These are phyloP conservation scores for Melanchra persicariae DNA, from an alignment of 2,888 invertebrate genomes.

Conservation along the genomic window DNA sequence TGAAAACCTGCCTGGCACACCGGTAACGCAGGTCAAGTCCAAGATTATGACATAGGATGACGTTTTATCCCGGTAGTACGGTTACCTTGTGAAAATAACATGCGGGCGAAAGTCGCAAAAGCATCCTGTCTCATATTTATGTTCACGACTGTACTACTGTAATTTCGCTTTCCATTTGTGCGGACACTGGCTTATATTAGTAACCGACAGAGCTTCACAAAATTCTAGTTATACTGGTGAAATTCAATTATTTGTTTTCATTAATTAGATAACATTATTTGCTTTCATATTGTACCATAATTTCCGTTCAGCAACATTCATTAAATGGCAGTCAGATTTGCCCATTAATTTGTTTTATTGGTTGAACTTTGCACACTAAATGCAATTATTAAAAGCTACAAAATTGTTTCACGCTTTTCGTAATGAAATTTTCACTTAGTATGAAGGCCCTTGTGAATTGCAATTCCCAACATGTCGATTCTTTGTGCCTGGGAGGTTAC, in stretches of 20 bases:
- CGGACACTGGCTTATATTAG: slow-evolving; percentile 47
- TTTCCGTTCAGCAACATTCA: slow-evolving; percentile 5
- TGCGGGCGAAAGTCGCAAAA: neutral
- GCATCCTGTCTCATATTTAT: neutral
- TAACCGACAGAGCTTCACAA: slow-evolving; percentile 34
- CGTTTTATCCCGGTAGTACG: neutral
- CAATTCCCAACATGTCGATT: neutral
- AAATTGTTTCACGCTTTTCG: neutral
- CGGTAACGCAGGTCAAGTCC: too few relatives aligned
- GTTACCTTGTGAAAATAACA: neutral
- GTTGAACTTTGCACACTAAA: neutral
- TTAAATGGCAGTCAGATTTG: slow-evolving; percentile 9
- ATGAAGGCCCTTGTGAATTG: neutral
- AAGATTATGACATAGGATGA: neutral
- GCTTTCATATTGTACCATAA: slow-evolving; percentile 44
- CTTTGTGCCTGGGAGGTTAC: neutral
- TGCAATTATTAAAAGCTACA: neutral
- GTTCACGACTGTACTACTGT: slow-evolving; percentile 4
- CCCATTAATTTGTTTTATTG: neutral
- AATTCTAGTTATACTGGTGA: slow-evolving; percentile 43
- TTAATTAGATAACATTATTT: slow-evolving; percentile 55
- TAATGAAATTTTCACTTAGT: slow-evolving; percentile 6
- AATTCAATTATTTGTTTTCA: slow-evolving; percentile 55
- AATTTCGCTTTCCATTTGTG: slow-evolving; percentile 29
- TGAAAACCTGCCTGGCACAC: too few relatives aligned